Conservation (phyloP, 2,888 invertebrate species). For the Drosophila picticornis region DNA sequence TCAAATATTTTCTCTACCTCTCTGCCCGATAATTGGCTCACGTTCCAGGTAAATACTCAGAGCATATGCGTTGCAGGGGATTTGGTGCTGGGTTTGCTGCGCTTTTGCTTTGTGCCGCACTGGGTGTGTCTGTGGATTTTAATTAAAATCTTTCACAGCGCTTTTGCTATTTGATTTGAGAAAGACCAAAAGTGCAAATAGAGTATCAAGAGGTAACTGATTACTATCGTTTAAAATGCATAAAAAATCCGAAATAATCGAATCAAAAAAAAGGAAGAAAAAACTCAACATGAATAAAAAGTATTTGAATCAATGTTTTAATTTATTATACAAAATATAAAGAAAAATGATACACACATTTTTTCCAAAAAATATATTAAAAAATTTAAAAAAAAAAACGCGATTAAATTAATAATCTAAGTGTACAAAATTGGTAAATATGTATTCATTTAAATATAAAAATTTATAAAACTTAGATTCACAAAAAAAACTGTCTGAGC, state of each 20-base stretch:
- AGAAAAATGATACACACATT: too few relatives aligned
- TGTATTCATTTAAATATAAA: background rate
- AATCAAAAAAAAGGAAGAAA: background rate
- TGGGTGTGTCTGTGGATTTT: conserved; percentile 62
- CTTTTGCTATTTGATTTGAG: conserved; percentile 56
- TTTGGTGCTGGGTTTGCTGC: conserved; percentile 11
- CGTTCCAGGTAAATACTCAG: conserved; percentile 76
- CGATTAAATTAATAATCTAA: background rate
- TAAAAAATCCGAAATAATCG: background rate
- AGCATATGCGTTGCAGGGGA: conserved; percentile 61
- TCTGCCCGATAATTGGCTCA: conserved; percentile 75
- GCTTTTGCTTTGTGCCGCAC: conserved; percentile 13
- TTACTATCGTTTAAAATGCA: background rate
- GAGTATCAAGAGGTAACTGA: conserved; percentile 25
- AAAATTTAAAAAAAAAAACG: too few relatives aligned
- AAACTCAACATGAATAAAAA: background rate
- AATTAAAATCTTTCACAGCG: conserved; percentile 57
- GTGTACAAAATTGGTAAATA: background rate
- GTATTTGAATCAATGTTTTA: background rate
- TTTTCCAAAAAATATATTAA: too few relatives aligned
- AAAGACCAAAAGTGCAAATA: conserved; percentile 60
- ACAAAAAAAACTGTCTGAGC: background rate
- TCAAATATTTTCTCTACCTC: conserved; percentile 34
- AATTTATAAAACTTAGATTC: background rate
- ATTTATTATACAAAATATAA: background rate